Evolutionary conservation across 2,113 vertebrate genomes (phyloP).

Genomic region (Engystomops pustulosus): DNA sequence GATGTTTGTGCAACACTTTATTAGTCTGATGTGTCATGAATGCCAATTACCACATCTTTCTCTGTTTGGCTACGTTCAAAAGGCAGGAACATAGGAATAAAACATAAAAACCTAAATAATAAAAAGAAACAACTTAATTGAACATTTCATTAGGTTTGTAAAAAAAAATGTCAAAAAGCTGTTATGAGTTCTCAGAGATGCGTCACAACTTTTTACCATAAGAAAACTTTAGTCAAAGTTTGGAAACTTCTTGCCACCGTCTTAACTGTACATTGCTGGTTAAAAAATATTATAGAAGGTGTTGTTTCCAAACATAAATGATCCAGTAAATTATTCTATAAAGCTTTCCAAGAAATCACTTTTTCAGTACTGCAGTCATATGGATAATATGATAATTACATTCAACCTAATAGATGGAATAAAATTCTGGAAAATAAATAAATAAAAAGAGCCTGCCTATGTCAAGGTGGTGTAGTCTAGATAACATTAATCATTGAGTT

Average conservation of each 20-base stretch:
- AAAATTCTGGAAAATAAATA: background rate
- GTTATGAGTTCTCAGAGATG: background rate
- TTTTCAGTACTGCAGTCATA: background rate
- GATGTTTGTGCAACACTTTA: background rate
- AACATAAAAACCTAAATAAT: background rate
- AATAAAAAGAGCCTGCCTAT: background rate
- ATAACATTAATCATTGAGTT: background rate
- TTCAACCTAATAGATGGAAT: background rate
- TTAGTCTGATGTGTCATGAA: background rate
- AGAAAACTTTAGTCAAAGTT: constrained; percentile 32
- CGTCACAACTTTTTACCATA: background rate
- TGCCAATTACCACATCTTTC: background rate
- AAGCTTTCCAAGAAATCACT: background rate
- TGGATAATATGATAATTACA: background rate
- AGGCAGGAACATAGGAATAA: background rate
- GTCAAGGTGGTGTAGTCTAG: background rate
- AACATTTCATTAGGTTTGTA: background rate
- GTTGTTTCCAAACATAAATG: background rate
- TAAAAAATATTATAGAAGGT: background rate
- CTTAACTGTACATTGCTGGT: background rate
- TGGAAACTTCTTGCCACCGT: background rate
- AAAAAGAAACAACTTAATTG: background rate
- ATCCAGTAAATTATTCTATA: background rate
- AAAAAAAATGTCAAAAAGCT: background rate
- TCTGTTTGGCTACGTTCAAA: background rate